phyloP scores from a whole-genome alignment of 2,888 invertebrate species.

The Cosmorhoe ocellata region DNA sequence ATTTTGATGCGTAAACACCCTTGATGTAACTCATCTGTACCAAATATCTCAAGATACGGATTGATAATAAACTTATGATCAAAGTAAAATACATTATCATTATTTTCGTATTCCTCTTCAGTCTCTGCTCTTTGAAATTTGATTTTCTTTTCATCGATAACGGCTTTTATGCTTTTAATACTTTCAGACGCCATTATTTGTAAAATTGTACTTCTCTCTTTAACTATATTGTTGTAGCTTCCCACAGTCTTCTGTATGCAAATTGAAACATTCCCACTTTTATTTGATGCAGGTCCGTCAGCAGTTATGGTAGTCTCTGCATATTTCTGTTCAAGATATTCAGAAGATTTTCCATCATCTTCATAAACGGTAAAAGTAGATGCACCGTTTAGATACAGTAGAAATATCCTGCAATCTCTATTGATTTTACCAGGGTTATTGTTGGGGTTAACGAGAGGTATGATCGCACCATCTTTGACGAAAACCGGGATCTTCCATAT shows the following conservation, averaged over 20 bases:
- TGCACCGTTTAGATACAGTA: constrained; percentile 60
- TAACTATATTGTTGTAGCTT: constrained; percentile 53
- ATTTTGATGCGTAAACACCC: constrained; percentile 61
- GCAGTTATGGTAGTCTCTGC: constrained; percentile 55
- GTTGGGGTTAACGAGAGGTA: constrained; percentile 66
- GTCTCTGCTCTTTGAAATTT: constrained; percentile 46
- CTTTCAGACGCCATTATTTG: constrained; percentile 56
- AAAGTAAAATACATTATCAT: constrained; percentile 53
- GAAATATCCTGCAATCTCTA: constrained; percentile 56
- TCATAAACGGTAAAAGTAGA: constrained; percentile 60
- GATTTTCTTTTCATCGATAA: constrained; percentile 50
- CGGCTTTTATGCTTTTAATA: constrained; percentile 48
- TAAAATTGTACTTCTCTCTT: constrained; percentile 56
- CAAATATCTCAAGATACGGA: constrained; percentile 51
- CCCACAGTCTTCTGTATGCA: constrained; percentile 59
- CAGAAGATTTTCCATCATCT: constrained; percentile 64
- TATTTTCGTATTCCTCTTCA: constrained; percentile 49
- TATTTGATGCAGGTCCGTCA: constrained; percentile 49
- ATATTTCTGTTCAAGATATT: constrained; percentile 50
- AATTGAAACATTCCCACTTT: constrained; percentile 50
- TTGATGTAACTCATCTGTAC: constrained; percentile 41
- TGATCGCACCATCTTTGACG: constrained; percentile 66
- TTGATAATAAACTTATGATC: constrained; percentile 55
- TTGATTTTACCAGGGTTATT: constrained; percentile 65
- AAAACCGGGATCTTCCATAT: constrained; percentile 72